A percentile compares a stretch with the other conserved stretches of the same genome.
phyloP scores from a whole-genome alignment of 2,797 vertebrate species.

The Crypturellus tataupa region DNA sequence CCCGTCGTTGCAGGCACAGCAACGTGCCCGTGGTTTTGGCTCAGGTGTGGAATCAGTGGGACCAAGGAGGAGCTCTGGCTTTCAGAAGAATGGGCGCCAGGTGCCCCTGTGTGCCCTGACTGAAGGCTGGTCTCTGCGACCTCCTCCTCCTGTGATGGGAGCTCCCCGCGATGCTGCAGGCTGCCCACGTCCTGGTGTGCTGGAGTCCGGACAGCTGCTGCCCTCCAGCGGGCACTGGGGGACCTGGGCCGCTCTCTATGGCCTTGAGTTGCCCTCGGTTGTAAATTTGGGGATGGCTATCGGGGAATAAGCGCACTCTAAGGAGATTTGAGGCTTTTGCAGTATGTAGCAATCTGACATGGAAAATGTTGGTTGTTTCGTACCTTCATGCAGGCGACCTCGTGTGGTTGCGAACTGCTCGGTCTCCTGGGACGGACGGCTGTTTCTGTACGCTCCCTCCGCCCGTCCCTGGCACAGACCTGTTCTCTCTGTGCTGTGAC shows the following conservation, averaged over 20 bases:
- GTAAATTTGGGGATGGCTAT: not conserved
- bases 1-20: accelerated
- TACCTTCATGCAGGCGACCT: not conserved
- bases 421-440: not conserved
- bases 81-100: not conserved
- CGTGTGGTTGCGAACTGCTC: accelerated
- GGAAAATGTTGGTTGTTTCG: not conserved
- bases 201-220: not conserved
- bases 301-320: not conserved
- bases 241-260: not conserved
- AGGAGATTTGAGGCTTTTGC: not conserved
- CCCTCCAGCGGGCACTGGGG: accelerated
- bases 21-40: not conserved
- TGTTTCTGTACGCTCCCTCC: not conserved
- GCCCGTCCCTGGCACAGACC: not conserved
- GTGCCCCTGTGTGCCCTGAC: not conserved
- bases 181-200: not conserved
- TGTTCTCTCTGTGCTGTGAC: not conserved
- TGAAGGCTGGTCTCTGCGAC: not conserved
- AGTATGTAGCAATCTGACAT: not conserved
- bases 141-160: not conserved
- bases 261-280: not conserved
- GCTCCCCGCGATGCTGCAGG: not conserved
- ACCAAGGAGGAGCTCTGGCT: not conserved
- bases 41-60: not conserved